phyloP scores from a whole-genome alignment of 2,113 vertebrate genomes.

The Blennius ocellaris region DNA sequence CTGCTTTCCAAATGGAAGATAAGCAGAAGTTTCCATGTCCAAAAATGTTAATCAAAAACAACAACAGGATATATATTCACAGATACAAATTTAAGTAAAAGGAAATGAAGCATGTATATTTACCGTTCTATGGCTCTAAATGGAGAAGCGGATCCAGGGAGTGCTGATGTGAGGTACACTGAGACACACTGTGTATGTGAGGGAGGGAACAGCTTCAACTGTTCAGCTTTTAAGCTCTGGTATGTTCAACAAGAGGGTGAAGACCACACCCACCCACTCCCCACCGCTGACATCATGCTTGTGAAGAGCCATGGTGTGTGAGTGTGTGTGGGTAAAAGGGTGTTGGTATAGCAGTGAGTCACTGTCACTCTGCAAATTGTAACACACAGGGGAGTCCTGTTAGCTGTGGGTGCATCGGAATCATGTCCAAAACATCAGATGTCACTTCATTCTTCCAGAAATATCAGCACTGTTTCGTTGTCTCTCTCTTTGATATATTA shows the following conservation, averaged over 20 bases:
- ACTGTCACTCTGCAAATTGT: too few species aligned
- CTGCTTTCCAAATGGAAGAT: conserved; percentile 11
- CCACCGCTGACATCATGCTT: conserved; percentile 45
- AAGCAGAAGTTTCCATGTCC: too few species aligned
- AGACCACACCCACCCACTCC: conserved; percentile 73
- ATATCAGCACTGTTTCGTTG: too few species aligned
- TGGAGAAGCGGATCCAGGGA: background rate
- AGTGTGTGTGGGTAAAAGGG: conserved; percentile 10
- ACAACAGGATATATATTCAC: background rate
- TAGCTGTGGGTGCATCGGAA: too few species aligned
- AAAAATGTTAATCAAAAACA: too few species aligned
- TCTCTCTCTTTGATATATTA: too few species aligned
- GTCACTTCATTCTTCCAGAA: too few species aligned
- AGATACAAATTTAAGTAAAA: background rate
- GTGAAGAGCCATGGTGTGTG: conserved; percentile 38
- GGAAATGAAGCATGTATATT: background rate
- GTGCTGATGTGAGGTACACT: conserved; percentile 5
- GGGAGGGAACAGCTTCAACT: conserved; percentile 23
- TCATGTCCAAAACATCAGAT: too few species aligned
- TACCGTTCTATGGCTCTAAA: conserved; percentile 27
- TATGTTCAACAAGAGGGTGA: conserved; percentile 64
- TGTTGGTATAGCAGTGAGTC: too few species aligned
- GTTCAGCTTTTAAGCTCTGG: conserved; percentile 56
- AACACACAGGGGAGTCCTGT: too few species aligned
- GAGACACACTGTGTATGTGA: conserved; percentile 14